Conservation (phyloP, 2,888 invertebrate genomes). For the Pheosia tremula region DNA sequence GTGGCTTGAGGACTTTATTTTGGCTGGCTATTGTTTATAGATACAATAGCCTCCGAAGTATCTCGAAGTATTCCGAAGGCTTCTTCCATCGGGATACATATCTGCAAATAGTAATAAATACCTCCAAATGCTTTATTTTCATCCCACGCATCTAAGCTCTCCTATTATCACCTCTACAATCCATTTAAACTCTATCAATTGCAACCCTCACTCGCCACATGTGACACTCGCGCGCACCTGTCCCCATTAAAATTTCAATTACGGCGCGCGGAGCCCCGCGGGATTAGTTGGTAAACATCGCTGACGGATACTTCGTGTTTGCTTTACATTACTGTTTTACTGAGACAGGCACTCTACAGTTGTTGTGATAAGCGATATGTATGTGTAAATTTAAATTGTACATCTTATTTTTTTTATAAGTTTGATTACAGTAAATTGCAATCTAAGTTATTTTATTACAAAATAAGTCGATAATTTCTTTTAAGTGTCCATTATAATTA, state of each 20-base stretch:
- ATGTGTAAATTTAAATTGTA: not conserved
- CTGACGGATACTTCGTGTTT: slow-evolving; percentile 25
- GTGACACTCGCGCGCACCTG: slow-evolving; percentile 52
- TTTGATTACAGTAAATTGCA: too few species aligned
- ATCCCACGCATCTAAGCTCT: not conserved
- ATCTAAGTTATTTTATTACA: too few species aligned
- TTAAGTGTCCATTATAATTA: too few species aligned
- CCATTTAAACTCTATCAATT: slow-evolving; percentile 2
- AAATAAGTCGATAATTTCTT: too few species aligned
- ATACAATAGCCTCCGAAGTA: too few species aligned
- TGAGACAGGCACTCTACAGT: slow-evolving; percentile 8
- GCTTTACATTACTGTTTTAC: slow-evolving; percentile 27
- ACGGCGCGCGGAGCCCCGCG: slow-evolving; percentile 26
- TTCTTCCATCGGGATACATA: too few species aligned
- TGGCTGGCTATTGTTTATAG: too few species aligned
- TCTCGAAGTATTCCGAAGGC: too few species aligned
- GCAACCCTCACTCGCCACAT: slow-evolving; percentile 8
- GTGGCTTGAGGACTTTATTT: too few species aligned
- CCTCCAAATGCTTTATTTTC: too few species aligned
- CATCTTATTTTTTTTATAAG: too few species aligned
- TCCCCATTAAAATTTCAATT: slow-evolving; percentile 68
- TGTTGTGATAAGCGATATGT: not conserved
- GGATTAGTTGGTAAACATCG: slow-evolving; percentile 40
- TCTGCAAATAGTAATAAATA: too few species aligned
- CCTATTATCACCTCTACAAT: not conserved